Base-by-base conservation (phyloP, 2,888 invertebrate genomes). In the Melinaea marsaeus region DNA sequence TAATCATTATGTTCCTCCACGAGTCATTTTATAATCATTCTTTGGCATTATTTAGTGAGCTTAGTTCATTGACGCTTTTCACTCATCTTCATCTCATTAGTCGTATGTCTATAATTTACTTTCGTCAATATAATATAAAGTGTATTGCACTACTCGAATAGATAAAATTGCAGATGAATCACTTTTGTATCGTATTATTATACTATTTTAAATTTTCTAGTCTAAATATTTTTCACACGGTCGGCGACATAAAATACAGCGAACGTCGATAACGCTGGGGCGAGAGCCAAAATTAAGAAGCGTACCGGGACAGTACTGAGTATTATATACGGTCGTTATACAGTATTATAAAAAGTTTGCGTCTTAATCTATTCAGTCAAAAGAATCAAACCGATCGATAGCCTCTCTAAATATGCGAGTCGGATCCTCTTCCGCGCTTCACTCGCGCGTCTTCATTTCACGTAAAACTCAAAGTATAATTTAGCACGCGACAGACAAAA, bases 21-120 rank as follows among this genome's bases (percentile, higher is more conserved):
- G 63, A 65, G 77, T 79, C 83, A 79, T 76, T 80, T 83, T 79
- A 77, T 82, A 75, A 78, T 82, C 85, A 80, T 86, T 90, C 90
- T 90, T 90, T 90, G 90, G 90, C 88, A 89, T 90, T 89, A 83
- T 87, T 80, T 85, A 89, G 87, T 88, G 90, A 88, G 88, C 87
- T 86, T 81, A 81, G 79, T 81, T 84, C 79, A 75, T 79, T 73
- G 74, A 76, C 70, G 79, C 77, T 9, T 78, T 79, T 70, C 77
- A 80, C 79, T 79, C 75, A 68, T 68, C 22, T 22, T 64, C 58
- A 64, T 58, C 64, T 68, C 64, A 68, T 68, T 65, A 60, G 62
- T 69, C 67, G 66, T 63, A 58, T 63, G 60, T 55, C 57, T 65
- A 66, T 66, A 63, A 60, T 64, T 62, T 64, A 63, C 61, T 58